A percentile compares a stretch with the other conserved stretches of the same genome.
Evolutionary conservation across 2,888 invertebrate genomes (phyloP).

Genomic region (Rhingia campestris): DNA sequence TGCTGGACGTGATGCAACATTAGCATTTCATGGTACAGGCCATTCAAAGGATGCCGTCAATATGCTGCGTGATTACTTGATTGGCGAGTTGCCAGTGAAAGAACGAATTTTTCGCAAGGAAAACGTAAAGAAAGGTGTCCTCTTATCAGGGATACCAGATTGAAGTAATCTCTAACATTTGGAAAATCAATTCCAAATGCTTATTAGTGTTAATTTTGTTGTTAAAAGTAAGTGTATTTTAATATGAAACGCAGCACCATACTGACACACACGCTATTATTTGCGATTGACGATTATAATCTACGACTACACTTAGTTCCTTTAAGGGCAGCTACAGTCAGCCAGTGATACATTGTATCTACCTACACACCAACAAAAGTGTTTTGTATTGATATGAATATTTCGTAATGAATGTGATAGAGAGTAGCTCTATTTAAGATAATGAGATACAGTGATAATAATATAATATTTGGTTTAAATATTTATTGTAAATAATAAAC

Average conservation of each 20-base stretch:
- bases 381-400: not conserved
- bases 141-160: conserved; percentile 80
- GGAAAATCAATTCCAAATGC: not conserved
- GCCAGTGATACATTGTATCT: not conserved
- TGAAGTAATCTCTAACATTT: conserved; percentile 1
- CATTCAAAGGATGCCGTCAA: conserved; percentile 88
- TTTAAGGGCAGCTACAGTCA: conserved; percentile 2
- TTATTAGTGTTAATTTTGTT: conserved; percentile 30
- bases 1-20: conserved; percentile 92
- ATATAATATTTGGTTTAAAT: not conserved
- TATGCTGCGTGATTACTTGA: conserved; percentile 87
- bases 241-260: conserved; percentile 5
- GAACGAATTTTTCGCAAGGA: conserved; percentile 88
- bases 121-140: conserved; percentile 76
- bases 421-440: not conserved
- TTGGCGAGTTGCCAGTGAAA: conserved; percentile 89
- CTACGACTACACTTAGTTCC: conserved; percentile 15
- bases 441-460: conserved; percentile 1
- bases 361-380: not conserved
- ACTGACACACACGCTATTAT: not conserved
- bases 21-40: conserved; percentile 91
- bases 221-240: conserved; percentile 9
- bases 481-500: not conserved
- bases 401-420: conserved; percentile 31
- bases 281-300: not conserved